Percentiles rank a stretch among this genome's conserved stretches.
These are phyloP conservation scores for Akabosia matsudoensis DNA, from an alignment of 1,140 invertebrate genomes.

Conservation along the genomic window DNA sequence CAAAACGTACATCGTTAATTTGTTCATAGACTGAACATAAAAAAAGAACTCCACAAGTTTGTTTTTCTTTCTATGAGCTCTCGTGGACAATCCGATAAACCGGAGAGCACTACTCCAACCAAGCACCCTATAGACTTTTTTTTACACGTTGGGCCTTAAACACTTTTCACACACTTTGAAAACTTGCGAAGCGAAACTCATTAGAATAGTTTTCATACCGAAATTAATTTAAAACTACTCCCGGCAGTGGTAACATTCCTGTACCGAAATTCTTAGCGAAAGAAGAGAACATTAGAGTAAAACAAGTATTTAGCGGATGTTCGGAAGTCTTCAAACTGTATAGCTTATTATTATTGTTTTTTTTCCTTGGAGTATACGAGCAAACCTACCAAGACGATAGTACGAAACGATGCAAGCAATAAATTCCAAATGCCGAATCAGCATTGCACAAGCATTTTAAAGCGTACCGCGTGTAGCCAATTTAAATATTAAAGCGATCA, in stretches of 20 bases:
- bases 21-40: too few species aligned
- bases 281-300: background rate
- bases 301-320: background rate
- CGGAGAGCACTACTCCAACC: too few species aligned
- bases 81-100: too few species aligned
- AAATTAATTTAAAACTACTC: conserved; percentile 19
- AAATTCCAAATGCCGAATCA: background rate
- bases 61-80: too few species aligned
- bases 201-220: conserved; percentile 21
- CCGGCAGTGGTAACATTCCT: background rate
- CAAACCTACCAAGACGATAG: background rate
- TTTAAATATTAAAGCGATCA: background rate
- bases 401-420: conserved; percentile 1
- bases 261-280: background rate
- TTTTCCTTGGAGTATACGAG: background rate
- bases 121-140: too few species aligned
- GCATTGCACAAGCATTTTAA: background rate
- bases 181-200: conserved; percentile 23
- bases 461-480: background rate
- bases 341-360: background rate
- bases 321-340: background rate
- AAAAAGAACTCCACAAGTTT: too few species aligned
- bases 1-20: too few species aligned
- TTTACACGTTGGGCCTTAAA: too few species aligned
- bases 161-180: background rate